Conservation (phyloP, 2,113 vertebrate genomes). For the Rhombomys opimus region DNA sequence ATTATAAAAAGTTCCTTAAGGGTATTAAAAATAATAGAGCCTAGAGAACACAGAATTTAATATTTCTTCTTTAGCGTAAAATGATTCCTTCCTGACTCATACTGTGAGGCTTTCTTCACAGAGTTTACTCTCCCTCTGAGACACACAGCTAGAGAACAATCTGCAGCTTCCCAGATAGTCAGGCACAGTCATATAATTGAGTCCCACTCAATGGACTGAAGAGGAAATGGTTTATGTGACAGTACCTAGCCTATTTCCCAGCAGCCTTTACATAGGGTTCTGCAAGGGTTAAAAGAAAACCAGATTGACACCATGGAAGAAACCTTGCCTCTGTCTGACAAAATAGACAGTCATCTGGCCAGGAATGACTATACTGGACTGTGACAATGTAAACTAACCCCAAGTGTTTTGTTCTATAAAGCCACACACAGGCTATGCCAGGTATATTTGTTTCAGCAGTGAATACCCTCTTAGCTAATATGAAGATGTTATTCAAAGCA, state of each 20-base stretch:
- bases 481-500: neutral
- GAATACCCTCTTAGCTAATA: neutral
- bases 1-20: constrained; percentile 38
- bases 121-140: neutral
- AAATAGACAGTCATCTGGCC: neutral
- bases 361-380: neutral
- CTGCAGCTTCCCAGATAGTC: neutral
- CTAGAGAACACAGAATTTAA: constrained; percentile 33
- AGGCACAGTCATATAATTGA: neutral
- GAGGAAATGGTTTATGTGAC: neutral
- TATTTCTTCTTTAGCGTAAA: neutral
- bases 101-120: neutral
- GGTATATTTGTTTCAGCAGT: neutral
- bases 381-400: neutral
- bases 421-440: neutral
- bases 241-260: neutral
- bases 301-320: neutral
- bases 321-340: neutral
- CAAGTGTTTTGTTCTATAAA: neutral
- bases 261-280: neutral
- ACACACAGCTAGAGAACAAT: neutral
- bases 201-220: neutral
- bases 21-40: constrained; percentile 8
- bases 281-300: neutral
- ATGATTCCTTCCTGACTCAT: neutral